Evolutionary conservation across 1,140 invertebrate genomes (phyloP).

Genomic region (Zaprionus nigranus): DNA sequence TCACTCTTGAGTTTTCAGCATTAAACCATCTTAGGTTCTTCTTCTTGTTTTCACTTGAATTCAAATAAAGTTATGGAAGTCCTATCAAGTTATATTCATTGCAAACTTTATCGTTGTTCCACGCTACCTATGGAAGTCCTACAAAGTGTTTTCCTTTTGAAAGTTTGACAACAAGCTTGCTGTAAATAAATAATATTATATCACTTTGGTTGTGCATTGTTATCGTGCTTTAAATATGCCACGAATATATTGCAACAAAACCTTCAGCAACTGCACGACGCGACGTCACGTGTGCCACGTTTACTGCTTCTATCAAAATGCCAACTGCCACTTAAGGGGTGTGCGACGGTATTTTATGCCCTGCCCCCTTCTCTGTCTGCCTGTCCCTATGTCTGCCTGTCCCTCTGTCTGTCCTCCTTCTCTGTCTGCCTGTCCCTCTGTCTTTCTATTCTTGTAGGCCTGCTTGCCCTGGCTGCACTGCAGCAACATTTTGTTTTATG

Average conservation of each 20-base stretch:
- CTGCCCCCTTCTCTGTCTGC: background rate
- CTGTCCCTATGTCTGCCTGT: background rate
- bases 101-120: too few species aligned
- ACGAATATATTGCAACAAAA: background rate
- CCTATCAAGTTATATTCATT: too few species aligned
- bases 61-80: too few species aligned
- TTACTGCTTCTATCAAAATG: conserved; percentile 10
- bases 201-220: background rate
- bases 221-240: background rate
- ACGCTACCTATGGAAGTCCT: too few species aligned
- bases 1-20: too few species aligned
- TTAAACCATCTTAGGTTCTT: too few species aligned
- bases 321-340: conserved; percentile 31
- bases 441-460: conserved; percentile 26
- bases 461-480: conserved; percentile 51
- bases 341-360: conserved; percentile 11
- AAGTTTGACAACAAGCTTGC: background rate
- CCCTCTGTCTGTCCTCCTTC: background rate
- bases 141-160: too few species aligned
- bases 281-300: conserved; percentile 35
- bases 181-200: background rate
- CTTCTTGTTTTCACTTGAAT: too few species aligned
- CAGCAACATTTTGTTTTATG: conserved; percentile 53
- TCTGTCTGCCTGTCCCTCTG: background rate
- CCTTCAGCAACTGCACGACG: background rate